Conservation (phyloP, 2,113 vertebrate genomes). For the Salvelinus fontinalis region DNA sequence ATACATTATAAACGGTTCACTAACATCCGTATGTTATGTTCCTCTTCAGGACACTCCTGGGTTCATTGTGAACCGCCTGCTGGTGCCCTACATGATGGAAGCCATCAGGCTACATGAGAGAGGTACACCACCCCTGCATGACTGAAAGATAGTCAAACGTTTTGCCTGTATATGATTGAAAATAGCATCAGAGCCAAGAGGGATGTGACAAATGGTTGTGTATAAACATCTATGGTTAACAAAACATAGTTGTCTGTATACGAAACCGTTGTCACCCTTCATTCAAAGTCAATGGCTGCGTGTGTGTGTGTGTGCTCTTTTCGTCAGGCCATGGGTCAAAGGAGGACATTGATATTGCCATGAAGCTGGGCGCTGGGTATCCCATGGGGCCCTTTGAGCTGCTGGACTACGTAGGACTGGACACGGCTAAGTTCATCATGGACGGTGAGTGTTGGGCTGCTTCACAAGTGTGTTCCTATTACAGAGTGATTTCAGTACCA, state of each 20-base stretch:
- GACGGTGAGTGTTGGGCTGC: slow-evolving; percentile 79
- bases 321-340: slow-evolving; percentile 90
- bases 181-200: too few species aligned
- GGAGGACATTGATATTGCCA: slow-evolving; percentile 94
- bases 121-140: slow-evolving; percentile 69
- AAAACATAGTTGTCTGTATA: too few species aligned
- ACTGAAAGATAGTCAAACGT: too few species aligned
- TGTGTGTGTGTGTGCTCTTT: slow-evolving; percentile 16
- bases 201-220: too few species aligned
- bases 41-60: slow-evolving; percentile 88
- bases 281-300: too few species aligned
- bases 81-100: slow-evolving; percentile 91
- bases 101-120: slow-evolving; percentile 86
- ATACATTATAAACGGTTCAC: neutral
- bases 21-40: neutral
- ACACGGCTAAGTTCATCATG: slow-evolving; percentile 91
- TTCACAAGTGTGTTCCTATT: neutral
- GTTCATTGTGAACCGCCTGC: slow-evolving; percentile 93
- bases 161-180: too few species aligned
- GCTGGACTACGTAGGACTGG: slow-evolving; percentile 92
- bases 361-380: slow-evolving; percentile 94
- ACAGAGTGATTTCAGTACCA: too few species aligned
- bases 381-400: slow-evolving; percentile 98
- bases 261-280: too few species aligned
- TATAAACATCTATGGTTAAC: too few species aligned